Percentiles rank a stretch among this genome's conserved stretches.
Conservation (phyloP, 2,113 vertebrate genomes). For the Onychostruthus taczanowskii region DNA sequence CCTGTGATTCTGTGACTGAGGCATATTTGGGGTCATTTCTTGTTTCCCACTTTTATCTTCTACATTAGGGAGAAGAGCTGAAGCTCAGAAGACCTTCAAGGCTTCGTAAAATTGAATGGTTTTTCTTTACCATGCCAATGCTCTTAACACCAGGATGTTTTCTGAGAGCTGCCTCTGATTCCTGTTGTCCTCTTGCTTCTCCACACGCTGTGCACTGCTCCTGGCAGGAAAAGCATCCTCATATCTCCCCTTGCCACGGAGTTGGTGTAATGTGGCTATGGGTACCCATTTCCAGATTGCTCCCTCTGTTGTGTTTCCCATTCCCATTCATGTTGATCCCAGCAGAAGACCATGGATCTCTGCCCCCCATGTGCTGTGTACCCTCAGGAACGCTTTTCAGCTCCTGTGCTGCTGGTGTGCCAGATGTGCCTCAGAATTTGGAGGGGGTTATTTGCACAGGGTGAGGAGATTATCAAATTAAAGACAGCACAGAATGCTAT, state of each 20-base stretch:
- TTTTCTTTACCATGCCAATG: background rate
- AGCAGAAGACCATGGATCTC: fast-evolving
- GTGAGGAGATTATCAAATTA: background rate
- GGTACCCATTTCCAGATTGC: background rate
- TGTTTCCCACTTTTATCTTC: background rate
- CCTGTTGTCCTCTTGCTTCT: background rate
- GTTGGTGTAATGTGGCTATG: fast-evolving
- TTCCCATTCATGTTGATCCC: fast-evolving
- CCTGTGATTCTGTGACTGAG: background rate
- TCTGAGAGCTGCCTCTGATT: background rate
- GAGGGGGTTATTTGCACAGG: background rate
- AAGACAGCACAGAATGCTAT: background rate
- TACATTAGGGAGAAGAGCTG: background rate
- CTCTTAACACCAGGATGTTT: background rate
- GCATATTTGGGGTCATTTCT: background rate
- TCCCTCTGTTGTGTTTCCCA: background rate
- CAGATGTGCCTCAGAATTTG: background rate
- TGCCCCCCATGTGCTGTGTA: fast-evolving
- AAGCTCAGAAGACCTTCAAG: background rate
- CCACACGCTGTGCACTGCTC: background rate
- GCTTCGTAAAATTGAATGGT: background rate
- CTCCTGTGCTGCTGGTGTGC: fast-evolving
- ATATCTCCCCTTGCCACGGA: background rate
- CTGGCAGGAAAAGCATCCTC: background rate
- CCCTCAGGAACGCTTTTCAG: background rate